Conservation (phyloP, 2,888 invertebrate genomes). For the Trimorus sp. region DNA sequence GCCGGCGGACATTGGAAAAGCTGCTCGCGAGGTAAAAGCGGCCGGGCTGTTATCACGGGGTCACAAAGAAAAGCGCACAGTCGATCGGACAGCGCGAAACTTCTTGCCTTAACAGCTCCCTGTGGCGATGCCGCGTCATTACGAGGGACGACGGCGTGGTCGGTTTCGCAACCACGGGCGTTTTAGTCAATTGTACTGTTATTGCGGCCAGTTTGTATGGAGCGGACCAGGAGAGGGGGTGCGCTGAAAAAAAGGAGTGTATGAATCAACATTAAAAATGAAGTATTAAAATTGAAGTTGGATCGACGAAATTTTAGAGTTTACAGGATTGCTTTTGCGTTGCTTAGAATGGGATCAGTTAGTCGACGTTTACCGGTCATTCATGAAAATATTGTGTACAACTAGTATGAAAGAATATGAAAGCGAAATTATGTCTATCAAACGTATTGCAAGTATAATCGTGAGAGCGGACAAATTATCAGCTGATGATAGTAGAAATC, state of each 20-base stretch:
- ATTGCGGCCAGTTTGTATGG: no score
- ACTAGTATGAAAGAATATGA: neutral
- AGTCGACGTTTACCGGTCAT: neutral
- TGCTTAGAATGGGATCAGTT: conserved; percentile 1
- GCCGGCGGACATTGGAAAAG: conserved; percentile 51
- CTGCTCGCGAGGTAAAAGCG: conserved; percentile 43
- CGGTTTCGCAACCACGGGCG: neutral
- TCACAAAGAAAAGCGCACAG: conserved; percentile 33
- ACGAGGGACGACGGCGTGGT: conserved; percentile 14
- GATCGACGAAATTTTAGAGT: no score
- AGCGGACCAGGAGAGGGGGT: no score
- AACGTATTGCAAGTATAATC: neutral
- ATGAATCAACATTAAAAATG: no score
- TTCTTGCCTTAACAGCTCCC: conserved; percentile 44
- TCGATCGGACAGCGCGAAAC: conserved; percentile 42
- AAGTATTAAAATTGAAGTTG: no score
- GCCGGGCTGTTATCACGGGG: conserved; percentile 45
- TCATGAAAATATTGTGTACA: neutral
- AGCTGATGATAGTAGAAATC: neutral
- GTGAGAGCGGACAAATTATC: neutral
- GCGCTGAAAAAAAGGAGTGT: no score
- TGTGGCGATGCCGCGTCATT: conserved; percentile 25
- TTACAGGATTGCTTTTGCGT: neutral
- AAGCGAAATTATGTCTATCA: neutral
- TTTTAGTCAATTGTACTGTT: no score